Evolutionary conservation across 2,888 invertebrate species (phyloP), one percentile per base, ranked within the genome.

Genomic region (Germaria angustata): DNA sequence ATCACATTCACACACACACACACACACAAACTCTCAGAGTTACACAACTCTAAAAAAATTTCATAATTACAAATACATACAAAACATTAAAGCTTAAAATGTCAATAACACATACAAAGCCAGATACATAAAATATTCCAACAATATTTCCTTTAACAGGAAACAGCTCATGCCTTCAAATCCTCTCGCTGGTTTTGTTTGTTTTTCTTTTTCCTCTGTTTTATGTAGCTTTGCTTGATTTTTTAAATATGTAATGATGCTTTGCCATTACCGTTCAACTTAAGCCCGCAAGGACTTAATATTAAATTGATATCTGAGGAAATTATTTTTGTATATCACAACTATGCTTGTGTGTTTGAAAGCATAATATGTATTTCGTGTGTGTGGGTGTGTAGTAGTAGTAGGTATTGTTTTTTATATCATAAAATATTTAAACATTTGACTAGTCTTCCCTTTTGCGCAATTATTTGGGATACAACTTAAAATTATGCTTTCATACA

Each of bases 281-380:
- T 20, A 44, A 68, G 46, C 46, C 66, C 68, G 51, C 63, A 76
- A 59, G 82, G 57, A 79, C 68, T 73, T 55, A 77, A 78, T 81
- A 76, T 84, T 80, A 84, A 88, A 86, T 86, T 86, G 86, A 86
- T 66, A 71, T 77, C 73, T 65, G 79, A 85, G 85, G 51, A 85
- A 87, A 87, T 84, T 78, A 69, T 83, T 84, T 17, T 55, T 20
- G 32, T 55, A 24, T 13, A 24, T 3, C 1, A 63, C 9, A 9
- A 3, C 34, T 39, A n/a, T n/a, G 24, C 2, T 2, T 44, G 15
- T 44, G 3, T 24, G n/a, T 41, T n/a, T n/a, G n/a, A n/a, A n/a
- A n/a, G n/a, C n/a, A n/a, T n/a, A n/a, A 11, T n/a, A 5, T 15
- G 61, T 7, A 4, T 22, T n/a, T n/a, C n/a, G 4, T 55, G 28